A percentile compares a stretch with the other conserved stretches of the same genome.
Conservation (phyloP, 2,797 vertebrate species). For the Mergus octosetaceus region DNA sequence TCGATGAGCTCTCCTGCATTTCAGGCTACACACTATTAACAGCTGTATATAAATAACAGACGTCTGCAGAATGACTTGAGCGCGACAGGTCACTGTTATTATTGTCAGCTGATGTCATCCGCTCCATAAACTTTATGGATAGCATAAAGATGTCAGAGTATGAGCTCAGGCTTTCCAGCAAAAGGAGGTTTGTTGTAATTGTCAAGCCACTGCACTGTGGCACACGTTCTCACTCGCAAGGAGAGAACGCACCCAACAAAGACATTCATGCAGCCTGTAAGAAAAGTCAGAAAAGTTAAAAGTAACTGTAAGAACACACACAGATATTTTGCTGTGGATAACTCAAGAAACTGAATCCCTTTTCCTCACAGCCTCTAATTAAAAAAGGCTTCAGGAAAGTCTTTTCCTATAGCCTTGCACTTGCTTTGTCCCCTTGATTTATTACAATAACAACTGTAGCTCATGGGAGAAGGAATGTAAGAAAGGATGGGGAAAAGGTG, state of each 20-base stretch:
- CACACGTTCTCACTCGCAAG: background rate
- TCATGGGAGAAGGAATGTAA: background rate
- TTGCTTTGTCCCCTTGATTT: background rate
- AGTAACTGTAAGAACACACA: background rate
- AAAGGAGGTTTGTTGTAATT: background rate
- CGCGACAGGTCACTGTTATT: background rate
- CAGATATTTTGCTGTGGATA: background rate
- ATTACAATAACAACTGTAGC: background rate
- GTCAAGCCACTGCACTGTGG: background rate
- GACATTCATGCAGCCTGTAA: rapidly evolving
- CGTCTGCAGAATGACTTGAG: background rate
- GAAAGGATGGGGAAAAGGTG: background rate
- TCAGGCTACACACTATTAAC: background rate
- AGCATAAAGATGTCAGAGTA: background rate
- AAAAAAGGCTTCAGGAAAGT: background rate
- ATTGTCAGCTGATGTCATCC: slow-evolving; percentile 31
- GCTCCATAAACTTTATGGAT: slow-evolving; percentile 9
- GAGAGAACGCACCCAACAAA: background rate
- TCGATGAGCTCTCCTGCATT: background rate
- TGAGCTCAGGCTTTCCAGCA: background rate
- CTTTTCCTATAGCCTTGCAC: background rate
- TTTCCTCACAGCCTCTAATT: background rate
- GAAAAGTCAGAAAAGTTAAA: background rate
- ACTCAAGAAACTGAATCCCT: background rate
- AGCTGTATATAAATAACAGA: slow-evolving; percentile 26